Evolutionary conservation across 2,113 vertebrate genomes (phyloP), one percentile per base, ranked within the genome.

Genomic region (Corythornis madagascariensis): DNA sequence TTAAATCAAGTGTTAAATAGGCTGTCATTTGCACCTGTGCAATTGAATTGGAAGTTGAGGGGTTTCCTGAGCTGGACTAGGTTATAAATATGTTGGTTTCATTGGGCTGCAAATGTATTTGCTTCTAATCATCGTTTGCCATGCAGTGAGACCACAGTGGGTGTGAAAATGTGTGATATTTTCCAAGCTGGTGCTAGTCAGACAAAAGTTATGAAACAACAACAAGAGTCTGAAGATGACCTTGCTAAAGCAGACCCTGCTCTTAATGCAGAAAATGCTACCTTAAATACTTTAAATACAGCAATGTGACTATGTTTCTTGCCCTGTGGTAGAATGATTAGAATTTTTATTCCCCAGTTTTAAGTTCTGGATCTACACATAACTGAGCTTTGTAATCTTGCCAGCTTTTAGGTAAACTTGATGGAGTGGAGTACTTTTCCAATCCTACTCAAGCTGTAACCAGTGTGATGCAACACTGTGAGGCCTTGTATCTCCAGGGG

Each of bases 401-500:
- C 29, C 56, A 66, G 61, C 22, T 89, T 95, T 61, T 75, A 98
- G 98, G 88, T 98, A 88, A 98, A 97, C 89, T 77, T 98, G 81
- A 98, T 97, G 65, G 97, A 98, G 92, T 90, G 98, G 91, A 97
- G 97, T 96, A 97, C 97, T 11, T 98, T 97, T 73, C 96, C 97
- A 50, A 97, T 97, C 95, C 97, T 98, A 65, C 96, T 97, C 10
- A 56, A 90, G 97, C 95, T 53, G 95, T 97, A 65, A 97, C 86
- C 53, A 97, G 96, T 20, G 97, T 97, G 60, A 97, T 71, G 61
- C 94, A 53, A 97, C 97, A 67, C 97, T 95, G 10, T 48, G 96
- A 28, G 97, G 97, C 28, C 97, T 98, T 33, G 74, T 98, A 50
- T 90, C 95, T 94, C 97, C 8, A 74, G 79, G 48, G 94, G 93